Evolutionary conservation across 2,888 invertebrate genomes (phyloP).

Genomic region (Brenthis hecate): DNA sequence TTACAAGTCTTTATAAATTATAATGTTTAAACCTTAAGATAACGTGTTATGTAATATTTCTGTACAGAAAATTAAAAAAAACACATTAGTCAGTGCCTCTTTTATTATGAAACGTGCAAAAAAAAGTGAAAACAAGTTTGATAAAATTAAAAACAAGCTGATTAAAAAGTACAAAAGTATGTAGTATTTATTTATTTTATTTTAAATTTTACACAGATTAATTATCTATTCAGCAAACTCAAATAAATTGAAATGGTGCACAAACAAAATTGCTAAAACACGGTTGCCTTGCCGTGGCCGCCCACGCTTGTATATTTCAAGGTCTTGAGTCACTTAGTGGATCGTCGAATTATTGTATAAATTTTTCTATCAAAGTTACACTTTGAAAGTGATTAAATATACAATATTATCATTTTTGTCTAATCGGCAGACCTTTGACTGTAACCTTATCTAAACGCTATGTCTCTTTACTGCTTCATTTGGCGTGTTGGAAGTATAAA

Average conservation of each 20-base stretch:
- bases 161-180: conserved; percentile 72
- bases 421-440: conserved; percentile 16
- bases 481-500: conserved; percentile 9
- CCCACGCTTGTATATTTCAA: conserved; percentile 60
- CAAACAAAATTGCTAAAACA: conserved; percentile 50
- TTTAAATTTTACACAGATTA: background rate
- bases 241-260: conserved; percentile 33
- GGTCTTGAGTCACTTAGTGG: conserved; percentile 57
- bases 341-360: conserved; percentile 15
- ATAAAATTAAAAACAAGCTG: conserved; percentile 71
- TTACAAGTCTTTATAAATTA: conserved; percentile 33
- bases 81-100: conserved; percentile 4
- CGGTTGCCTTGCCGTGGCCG: conserved; percentile 55
- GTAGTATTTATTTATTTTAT: conserved; percentile 24
- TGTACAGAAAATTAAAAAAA: conserved; percentile 1
- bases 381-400: background rate
- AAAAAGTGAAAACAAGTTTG: conserved; percentile 64
- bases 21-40: conserved; percentile 35
- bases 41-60: conserved; percentile 30
- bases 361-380: conserved; percentile 2
- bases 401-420: conserved; percentile 4
- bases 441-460: conserved; percentile 15
- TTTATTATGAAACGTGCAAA: conserved; percentile 62
- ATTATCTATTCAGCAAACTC: background rate
- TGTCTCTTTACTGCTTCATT: conserved; percentile 24